These are phyloP conservation scores for Drosophila truncata DNA, from an alignment of 1,140 invertebrate species.

Conservation along the genomic window DNA sequence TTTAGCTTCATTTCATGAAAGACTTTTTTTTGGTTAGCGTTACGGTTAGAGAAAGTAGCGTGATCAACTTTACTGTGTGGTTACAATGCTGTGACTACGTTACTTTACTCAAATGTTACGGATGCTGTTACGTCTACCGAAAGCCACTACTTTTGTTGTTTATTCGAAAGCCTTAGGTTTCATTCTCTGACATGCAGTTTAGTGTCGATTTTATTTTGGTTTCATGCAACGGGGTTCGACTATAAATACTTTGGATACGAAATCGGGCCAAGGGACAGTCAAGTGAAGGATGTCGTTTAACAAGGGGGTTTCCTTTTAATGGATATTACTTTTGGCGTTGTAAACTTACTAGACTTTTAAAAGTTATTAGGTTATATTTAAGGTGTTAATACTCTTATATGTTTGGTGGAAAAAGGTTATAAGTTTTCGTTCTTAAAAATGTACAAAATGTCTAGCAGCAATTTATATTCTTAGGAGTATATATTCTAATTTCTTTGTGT, in stretches of 20 bases:
- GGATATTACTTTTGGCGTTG: neutral
- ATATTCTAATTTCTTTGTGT: neutral
- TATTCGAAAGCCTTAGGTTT: slow-evolving; percentile 25
- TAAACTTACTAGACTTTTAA: neutral
- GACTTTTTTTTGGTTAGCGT: slow-evolving; percentile 52
- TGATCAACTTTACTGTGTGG: slow-evolving; percentile 67
- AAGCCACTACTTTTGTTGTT: slow-evolving; percentile 32
- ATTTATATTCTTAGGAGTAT: neutral
- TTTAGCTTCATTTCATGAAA: slow-evolving; percentile 64
- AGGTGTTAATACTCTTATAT: neutral
- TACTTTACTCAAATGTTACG: slow-evolving; percentile 32
- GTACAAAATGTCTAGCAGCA: neutral
- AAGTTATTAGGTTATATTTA: neutral
- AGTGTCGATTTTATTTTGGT: slow-evolving; percentile 12
- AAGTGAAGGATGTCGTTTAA: neutral
- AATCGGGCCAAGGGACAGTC: slow-evolving; percentile 10
- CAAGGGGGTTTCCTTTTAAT: neutral
- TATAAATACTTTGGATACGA: slow-evolving; percentile 5
- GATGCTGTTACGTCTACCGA: slow-evolving; percentile 34
- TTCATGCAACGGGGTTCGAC: slow-evolving; percentile 25
- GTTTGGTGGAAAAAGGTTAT: neutral
- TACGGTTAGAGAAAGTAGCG: slow-evolving; percentile 56
- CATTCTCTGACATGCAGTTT: slow-evolving; percentile 44
- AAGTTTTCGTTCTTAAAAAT: neutral
- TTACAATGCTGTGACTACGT: slow-evolving; percentile 51